phyloP scores from a whole-genome alignment of 2,797 vertebrate species.

The Anolis apletophallus region DNA sequence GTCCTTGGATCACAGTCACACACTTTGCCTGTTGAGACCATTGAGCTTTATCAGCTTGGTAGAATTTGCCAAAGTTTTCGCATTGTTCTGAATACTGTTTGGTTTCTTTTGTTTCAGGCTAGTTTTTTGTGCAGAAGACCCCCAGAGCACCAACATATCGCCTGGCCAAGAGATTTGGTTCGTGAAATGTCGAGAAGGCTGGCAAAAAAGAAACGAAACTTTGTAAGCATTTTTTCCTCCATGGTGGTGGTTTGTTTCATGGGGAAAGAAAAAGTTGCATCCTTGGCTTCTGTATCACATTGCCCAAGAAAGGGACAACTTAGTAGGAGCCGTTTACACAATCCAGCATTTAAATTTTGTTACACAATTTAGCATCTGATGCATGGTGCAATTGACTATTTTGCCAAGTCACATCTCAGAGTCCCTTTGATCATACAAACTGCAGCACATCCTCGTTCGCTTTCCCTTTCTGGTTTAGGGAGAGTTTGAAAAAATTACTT shows the following conservation, averaged over 20 bases:
- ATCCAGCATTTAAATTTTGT: background rate
- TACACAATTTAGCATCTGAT: background rate
- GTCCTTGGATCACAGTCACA: too few relatives aligned
- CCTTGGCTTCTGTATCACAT: background rate
- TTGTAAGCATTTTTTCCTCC: slow-evolving; percentile 74
- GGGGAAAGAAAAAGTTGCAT: background rate
- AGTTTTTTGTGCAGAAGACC: slow-evolving; percentile 89
- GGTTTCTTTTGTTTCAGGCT: slow-evolving; percentile 75
- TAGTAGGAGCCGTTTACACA: background rate
- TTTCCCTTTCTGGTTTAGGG: background rate
- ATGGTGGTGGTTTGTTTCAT: background rate
- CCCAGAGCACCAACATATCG: slow-evolving; percentile 80
- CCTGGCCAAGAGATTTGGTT: slow-evolving; percentile 88
- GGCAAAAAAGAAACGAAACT: slow-evolving; percentile 87
- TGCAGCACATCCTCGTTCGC: background rate
- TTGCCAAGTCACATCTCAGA: background rate
- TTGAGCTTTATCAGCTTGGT: too few relatives aligned
- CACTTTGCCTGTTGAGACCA: too few relatives aligned
- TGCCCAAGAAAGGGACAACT: background rate
- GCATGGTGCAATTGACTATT: background rate
- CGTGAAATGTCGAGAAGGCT: slow-evolving; percentile 88
- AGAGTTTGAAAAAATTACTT: background rate
- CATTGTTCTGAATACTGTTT: background rate
- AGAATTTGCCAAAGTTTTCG: too few relatives aligned
- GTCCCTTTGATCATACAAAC: background rate